Evolutionary conservation across 2,113 vertebrate species (phyloP), one percentile per base, ranked within the genome.

Genomic region (Plecturocebus donacophilus): DNA sequence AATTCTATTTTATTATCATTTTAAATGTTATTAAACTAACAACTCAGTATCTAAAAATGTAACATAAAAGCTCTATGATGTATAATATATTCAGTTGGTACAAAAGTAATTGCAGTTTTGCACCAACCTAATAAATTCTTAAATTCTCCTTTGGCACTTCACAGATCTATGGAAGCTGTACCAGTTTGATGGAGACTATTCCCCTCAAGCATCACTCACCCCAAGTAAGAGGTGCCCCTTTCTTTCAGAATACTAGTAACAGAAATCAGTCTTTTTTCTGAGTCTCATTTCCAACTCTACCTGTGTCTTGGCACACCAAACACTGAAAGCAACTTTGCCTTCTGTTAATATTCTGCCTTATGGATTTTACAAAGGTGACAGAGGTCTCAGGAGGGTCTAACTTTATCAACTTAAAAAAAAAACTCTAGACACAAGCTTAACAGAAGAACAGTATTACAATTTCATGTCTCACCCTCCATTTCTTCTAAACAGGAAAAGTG

Each of bases 181-280:
- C 9, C 27, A 32, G 9, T 23, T 17, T 19, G 40, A 38, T 1
- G 25, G 66, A 86, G 73, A 52, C 58, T 12, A 45, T 23, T 56
- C 38, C 20, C 1, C 20, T 56, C 56, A 68, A 14, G 27, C 0
- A 2, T 11, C 5, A 5, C 21, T 27, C n/a, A 32, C 25, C n/a
- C 54, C 45, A 49, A 49, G 30, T 8, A 6, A 66, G 82, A 64
- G 3, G 35, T 16, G 9, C 1, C 8, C 23, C 14, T 25, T 81
- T 54, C 56, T 49, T 54, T 81, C 35, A 54, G 54, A 88, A 45
- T 0, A 54, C 0, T 52, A 7, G 0, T 2, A 14, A 9, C 25
- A 19, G 40, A 25, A 42, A 27, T 32, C 5, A 13, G 3, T 5
- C 23, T 66, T 40, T 56, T 38, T 47, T 9, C 40, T 42, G 77